Conservation (phyloP, 2,797 vertebrate species). For the Neomorphus geoffroyi region DNA sequence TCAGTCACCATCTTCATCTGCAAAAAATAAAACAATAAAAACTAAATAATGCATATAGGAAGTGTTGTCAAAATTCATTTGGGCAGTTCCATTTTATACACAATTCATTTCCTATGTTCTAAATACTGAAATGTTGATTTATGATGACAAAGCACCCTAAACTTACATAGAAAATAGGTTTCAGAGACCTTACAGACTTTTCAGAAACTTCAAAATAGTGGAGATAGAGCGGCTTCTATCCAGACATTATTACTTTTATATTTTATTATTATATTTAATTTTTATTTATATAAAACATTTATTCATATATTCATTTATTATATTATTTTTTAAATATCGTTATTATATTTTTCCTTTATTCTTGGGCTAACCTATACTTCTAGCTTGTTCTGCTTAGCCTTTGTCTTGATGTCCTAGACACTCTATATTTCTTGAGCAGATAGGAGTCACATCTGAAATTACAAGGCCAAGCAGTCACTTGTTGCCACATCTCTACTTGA, state of each 20-base stretch:
- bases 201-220: not conserved
- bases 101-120: conserved; percentile 38
- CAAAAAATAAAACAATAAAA: conserved; percentile 45
- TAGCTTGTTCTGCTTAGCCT: not conserved
- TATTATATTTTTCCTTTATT: not conserved
- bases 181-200: not conserved
- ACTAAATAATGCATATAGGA: conserved; percentile 27
- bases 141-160: conserved; percentile 2
- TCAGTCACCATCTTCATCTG: not conserved
- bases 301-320: too few species aligned
- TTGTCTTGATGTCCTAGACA: not conserved
- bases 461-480: not conserved
- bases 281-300: too few species aligned
- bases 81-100: not conserved
- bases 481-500: not conserved
- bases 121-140: conserved; percentile 33
- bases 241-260: not conserved
- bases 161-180: not conserved
- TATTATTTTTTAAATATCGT: too few species aligned
- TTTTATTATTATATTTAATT: too few species aligned
- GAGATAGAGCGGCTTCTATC: not conserved
- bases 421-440: not conserved
- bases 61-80: not conserved
- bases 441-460: not conserved
- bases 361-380: not conserved